Conservation (phyloP, 2,888 invertebrate species). For the Phortica okadai region DNA sequence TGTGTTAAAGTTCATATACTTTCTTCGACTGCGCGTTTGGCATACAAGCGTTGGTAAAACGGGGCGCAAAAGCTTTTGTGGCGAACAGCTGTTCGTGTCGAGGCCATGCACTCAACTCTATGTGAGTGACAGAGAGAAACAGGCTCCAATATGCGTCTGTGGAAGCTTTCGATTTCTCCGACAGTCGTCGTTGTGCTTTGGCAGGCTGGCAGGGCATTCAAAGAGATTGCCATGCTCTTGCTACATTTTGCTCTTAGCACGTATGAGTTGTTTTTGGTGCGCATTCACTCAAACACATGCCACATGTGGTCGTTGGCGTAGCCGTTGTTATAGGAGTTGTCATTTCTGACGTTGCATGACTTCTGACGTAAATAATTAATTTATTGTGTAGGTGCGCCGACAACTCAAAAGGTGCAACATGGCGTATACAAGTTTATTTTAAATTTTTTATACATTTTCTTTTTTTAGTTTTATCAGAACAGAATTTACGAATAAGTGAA, state of each 20-base stretch:
- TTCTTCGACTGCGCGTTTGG: background rate
- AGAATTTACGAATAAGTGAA: no score
- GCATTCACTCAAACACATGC: conserved; percentile 13
- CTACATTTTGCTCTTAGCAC: background rate
- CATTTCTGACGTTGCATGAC: background rate
- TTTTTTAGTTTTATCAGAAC: no score
- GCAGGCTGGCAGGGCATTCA: no score
- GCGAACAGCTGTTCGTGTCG: conserved; percentile 26
- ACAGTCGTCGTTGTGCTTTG: no score
- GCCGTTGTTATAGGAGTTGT: background rate
- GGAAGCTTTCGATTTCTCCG: no score
- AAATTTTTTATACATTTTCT: no score
- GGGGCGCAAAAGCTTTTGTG: background rate
- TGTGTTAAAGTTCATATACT: no score
- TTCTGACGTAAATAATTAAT: conserved; percentile 23
- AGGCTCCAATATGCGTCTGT: no score
- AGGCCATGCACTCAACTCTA: background rate
- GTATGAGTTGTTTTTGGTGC: background rate
- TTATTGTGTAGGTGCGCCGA: background rate
- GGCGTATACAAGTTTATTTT: background rate
- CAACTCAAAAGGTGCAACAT: background rate
- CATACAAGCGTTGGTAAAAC: background rate
- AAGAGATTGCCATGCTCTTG: no score
- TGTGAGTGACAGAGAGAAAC: background rate
- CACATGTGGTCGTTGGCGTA: conserved; percentile 19